Evolutionary conservation across 2,797 vertebrate genomes (phyloP).

Genomic region (Propithecus perrieri): DNA sequence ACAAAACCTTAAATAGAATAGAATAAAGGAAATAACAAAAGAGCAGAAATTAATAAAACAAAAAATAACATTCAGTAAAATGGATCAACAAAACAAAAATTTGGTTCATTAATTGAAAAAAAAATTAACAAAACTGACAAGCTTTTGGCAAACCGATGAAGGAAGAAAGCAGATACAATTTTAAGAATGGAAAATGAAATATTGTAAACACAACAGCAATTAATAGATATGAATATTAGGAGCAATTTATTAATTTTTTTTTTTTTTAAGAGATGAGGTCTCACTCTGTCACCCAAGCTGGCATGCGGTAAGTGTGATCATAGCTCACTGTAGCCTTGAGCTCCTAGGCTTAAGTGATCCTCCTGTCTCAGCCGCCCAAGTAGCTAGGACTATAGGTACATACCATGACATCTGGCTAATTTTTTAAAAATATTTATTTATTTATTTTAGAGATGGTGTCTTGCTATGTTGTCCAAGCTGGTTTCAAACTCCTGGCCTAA

Average conservation of each 20-base stretch:
- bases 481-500: not conserved
- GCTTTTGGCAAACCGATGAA: not conserved
- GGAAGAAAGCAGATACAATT: not conserved
- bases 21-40: slow-evolving; percentile 6
- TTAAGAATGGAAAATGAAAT: not conserved
- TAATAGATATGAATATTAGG: not conserved
- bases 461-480: not conserved
- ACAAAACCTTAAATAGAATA: not conserved
- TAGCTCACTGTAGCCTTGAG: not conserved
- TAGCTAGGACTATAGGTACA: not conserved
- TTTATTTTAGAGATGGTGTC: not conserved
- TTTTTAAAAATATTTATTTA: not conserved
- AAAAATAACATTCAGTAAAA: not conserved
- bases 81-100: slow-evolving; percentile 16
- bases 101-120: not conserved
- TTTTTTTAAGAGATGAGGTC: not conserved
- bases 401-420: not conserved
- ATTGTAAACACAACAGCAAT: not conserved
- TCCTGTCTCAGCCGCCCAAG: not conserved
- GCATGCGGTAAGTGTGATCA: not conserved
- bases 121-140: not conserved
- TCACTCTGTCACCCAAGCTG: not conserved
- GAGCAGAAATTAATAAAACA: not conserved
- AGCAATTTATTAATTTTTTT: not conserved
- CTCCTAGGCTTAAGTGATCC: not conserved